Evolutionary conservation across 2,113 vertebrate genomes (phyloP).

Genomic region (Rhineura floridana): DNA sequence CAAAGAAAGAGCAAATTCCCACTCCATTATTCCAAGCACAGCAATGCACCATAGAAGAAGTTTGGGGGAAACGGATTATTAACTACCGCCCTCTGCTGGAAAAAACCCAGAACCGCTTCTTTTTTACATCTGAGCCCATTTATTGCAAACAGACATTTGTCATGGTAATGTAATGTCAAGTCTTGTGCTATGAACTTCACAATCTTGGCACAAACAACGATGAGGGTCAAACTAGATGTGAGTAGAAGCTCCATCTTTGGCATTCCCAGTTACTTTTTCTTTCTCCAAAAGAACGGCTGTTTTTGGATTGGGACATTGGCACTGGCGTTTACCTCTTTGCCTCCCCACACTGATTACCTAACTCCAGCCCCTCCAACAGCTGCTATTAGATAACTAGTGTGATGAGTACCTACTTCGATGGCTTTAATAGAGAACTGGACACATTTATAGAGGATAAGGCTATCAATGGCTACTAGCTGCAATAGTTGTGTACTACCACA

Average conservation of each 20-base stretch:
- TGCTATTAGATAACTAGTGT: no score
- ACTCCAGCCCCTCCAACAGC: no score
- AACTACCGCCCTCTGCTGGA: conserved; percentile 6
- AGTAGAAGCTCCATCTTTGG: background rate
- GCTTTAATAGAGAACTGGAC: no score
- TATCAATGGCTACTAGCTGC: no score
- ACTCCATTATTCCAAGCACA: background rate
- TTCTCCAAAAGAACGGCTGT: background rate
- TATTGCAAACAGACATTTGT: background rate
- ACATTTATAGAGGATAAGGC: no score
- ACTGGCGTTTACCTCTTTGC: background rate
- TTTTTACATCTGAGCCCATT: background rate
- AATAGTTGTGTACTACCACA: no score
- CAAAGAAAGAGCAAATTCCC: background rate
- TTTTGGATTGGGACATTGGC: background rate
- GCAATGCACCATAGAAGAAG: background rate
- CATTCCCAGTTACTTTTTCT: background rate
- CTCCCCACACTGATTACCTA: background rate
- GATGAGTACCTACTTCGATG: no score
- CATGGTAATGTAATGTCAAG: background rate
- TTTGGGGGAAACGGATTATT: background rate
- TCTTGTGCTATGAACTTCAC: background rate
- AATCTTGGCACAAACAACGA: background rate
- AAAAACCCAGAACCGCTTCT: background rate
- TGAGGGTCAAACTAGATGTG: background rate